Evolutionary conservation across 2,888 invertebrate genomes (phyloP).

Genomic region (Alviniconcha strummeri): DNA sequence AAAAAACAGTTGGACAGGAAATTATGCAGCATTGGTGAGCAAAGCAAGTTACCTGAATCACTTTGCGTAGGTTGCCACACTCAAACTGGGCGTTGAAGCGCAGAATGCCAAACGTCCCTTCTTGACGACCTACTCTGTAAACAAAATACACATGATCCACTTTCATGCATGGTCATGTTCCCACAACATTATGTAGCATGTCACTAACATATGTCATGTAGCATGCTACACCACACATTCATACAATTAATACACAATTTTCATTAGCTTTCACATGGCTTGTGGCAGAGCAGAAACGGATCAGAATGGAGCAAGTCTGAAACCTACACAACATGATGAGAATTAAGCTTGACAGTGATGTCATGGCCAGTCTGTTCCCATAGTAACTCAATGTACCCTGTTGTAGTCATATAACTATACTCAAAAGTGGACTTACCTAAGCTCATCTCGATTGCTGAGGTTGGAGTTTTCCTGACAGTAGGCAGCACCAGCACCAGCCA

Average conservation of each 20-base stretch:
- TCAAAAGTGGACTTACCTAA: constrained; percentile 48
- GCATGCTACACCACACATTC: no score
- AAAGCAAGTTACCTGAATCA: constrained; percentile 80
- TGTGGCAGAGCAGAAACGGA: no score
- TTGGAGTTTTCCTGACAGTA: constrained; percentile 52
- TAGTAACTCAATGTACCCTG: no score
- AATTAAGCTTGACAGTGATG: no score
- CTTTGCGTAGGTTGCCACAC: constrained; percentile 88
- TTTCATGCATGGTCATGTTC: no score
- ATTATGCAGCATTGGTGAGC: not conserved
- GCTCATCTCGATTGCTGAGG: constrained; percentile 65
- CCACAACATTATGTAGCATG: no score
- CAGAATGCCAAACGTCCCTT: constrained; percentile 74
- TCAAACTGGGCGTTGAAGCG: constrained; percentile 90
- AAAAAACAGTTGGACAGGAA: not conserved
- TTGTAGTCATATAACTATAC: no score
- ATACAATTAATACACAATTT: no score
- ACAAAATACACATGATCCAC: not conserved
- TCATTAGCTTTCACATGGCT: no score
- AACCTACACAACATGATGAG: no score
- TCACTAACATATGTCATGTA: not conserved
- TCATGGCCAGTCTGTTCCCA: no score
- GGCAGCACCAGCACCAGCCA: constrained; percentile 52
- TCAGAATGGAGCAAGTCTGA: no score
- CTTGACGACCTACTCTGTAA: constrained; percentile 51